Base-by-base conservation (phyloP, 2,113 vertebrate genomes). In the Grantiella picta region DNA sequence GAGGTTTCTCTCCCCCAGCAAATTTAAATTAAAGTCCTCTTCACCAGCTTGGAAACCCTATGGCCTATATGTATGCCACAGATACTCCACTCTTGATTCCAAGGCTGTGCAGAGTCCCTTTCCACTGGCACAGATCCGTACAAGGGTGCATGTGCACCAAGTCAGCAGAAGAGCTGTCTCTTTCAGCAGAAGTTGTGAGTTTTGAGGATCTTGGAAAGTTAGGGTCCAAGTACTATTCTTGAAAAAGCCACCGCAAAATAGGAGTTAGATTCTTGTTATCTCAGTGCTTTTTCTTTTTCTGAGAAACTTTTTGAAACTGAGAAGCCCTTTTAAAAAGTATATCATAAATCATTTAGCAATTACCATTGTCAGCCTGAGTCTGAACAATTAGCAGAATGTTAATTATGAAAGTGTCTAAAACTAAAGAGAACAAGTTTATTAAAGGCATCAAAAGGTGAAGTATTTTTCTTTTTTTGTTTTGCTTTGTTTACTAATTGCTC, bases 91-190 rank as follows among this genome's bases (percentile, higher is more conserved):
- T 54, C 47, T 54, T 31, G 14, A 22, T 82, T 42, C 50, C 2
- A 2, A 70, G 56, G 28, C 20, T 53, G 3, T 33, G 21, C n/a
- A 45, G 60, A 9, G 29, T 31, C 45, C 21, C 38, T 69, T 73
- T 52, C 28, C 31, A 4, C 19, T 38, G 52, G 59, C 10, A 38
- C 36, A 40, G n/a, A 19, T 44, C 24, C 18, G 14, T 29, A 33
- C 25, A 52, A 5, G 16, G 5, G 4, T 44, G 9, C 27, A 50
- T 0, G 1, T 24, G 7, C 10, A 28, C 17, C 16, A 44, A 15
- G 16, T 24, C 33, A 42, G n/a, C 4, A 19, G 3, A 71, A 24
- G 2, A 10, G 9, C 10, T 15, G 5, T 29, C 42, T 47, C 8
- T n/a, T 65, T 36, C 50, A 44, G 42, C 31, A 56, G 31, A 47